phyloP scores from a whole-genome alignment of 2,113 vertebrate species.

The Phycodurus eques region DNA sequence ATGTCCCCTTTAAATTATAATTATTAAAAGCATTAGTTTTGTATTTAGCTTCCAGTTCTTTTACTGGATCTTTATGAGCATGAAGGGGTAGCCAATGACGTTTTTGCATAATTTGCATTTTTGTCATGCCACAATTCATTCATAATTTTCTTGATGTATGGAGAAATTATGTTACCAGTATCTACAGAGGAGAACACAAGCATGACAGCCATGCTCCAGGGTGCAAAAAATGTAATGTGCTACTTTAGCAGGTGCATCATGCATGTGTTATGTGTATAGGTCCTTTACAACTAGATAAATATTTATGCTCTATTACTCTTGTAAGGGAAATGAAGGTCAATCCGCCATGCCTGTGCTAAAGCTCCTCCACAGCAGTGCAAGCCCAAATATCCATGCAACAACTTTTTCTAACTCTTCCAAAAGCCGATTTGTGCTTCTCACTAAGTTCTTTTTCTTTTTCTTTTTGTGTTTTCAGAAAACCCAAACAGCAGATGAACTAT shows the following conservation, averaged over 20 bases:
- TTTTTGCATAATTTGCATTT: not conserved
- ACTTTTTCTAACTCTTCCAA: not conserved
- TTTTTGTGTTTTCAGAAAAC: conserved; percentile 81
- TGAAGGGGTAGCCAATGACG: not conserved
- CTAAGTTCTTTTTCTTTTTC: conserved; percentile 23
- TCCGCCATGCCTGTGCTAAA: not conserved
- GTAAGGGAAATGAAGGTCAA: not conserved
- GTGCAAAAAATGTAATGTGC: not conserved
- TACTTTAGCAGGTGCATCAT: not conserved
- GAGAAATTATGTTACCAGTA: not conserved
- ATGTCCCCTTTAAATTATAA: too few relatives aligned
- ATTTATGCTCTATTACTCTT: not conserved
- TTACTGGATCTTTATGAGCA: not conserved
- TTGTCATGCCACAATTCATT: not conserved
- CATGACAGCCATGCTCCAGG: not conserved
- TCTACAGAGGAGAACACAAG: not conserved
- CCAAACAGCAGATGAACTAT: conserved; percentile 95
- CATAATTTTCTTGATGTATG: not conserved
- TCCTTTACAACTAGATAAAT: too few relatives aligned
- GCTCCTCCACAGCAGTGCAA: not conserved
- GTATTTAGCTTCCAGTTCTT: not conserved
- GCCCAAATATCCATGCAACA: not conserved
- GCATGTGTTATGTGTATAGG: not conserved
- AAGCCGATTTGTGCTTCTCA: not conserved
- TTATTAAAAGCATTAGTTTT: not conserved